A percentile compares a stretch with the other conserved stretches of the same genome.
These are phyloP conservation scores for Rotaria sp. DNA, from an alignment of 2,888 invertebrate species.

Conservation along the genomic window DNA sequence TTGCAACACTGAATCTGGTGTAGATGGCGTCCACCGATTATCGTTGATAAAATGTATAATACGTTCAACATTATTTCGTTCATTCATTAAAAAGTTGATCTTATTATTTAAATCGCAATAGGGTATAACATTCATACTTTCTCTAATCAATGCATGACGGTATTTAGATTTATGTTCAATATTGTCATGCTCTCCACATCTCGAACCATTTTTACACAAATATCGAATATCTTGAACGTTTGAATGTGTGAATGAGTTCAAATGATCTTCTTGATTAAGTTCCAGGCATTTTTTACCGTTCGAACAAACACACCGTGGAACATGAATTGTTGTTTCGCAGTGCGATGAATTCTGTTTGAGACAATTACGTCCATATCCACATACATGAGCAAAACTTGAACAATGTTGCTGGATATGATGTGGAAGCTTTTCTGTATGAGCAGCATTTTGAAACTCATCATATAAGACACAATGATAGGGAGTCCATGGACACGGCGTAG, in stretches of 20 bases:
- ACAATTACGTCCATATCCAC: background rate
- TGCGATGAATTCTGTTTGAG: background rate
- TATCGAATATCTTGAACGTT: background rate
- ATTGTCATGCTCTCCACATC: background rate
- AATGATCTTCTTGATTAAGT: slow-evolving; percentile 6
- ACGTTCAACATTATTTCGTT: background rate
- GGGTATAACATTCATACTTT: background rate
- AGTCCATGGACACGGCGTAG: background rate
- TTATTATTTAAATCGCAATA: background rate
- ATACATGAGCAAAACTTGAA: background rate
- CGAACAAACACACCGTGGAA: background rate
- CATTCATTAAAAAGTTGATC: background rate
- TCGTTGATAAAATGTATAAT: background rate
- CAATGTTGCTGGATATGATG: background rate
- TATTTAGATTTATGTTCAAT: background rate
- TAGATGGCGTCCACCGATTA: background rate
- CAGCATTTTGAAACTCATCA: no score
- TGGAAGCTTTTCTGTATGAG: background rate
- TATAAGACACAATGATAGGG: background rate
- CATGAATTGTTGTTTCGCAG: background rate
- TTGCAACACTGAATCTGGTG: background rate
- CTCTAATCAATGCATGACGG: background rate
- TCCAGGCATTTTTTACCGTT: background rate
- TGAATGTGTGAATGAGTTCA: background rate
- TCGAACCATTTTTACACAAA: background rate